Percentiles rank a stretch among this genome's conserved stretches.
Evolutionary conservation across 2,113 vertebrate species (phyloP).

Genomic region (Apistogramma diplotaenia): DNA sequence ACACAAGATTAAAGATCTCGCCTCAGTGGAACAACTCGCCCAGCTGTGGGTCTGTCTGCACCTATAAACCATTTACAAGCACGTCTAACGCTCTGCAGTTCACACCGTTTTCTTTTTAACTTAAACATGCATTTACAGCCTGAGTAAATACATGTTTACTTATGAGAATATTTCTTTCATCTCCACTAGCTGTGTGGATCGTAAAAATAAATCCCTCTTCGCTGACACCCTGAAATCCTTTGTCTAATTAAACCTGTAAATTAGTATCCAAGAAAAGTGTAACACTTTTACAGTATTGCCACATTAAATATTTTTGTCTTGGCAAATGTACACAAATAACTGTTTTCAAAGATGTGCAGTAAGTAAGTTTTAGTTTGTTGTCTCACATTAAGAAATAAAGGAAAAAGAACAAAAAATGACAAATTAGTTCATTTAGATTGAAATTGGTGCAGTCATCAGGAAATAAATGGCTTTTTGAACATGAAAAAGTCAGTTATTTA

Average conservation of each 20-base stretch:
- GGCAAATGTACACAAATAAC: no score
- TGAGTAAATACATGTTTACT: no score
- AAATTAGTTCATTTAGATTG: no score
- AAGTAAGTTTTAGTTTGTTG: no score
- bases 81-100: background rate
- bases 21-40: background rate
- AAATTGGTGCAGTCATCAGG: no score
- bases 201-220: background rate
- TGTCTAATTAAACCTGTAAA: background rate
- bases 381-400: no score
- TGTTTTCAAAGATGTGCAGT: no score
- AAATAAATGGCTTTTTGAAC: background rate
- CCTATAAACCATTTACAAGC: background rate
- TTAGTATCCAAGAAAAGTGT: background rate
- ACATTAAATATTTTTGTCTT: no score
- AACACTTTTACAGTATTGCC: no score
- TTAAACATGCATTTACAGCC: background rate
- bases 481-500: background rate
- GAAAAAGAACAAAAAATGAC: no score
- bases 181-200: no score
- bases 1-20: background rate
- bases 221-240: background rate
- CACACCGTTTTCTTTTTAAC: accelerated
- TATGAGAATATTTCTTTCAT: no score
- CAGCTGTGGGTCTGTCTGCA: background rate